Evolutionary conservation across 1,140 invertebrate genomes (phyloP), one percentile per base, ranked within the genome.

Genomic region (Sycophaga agraensis): DNA sequence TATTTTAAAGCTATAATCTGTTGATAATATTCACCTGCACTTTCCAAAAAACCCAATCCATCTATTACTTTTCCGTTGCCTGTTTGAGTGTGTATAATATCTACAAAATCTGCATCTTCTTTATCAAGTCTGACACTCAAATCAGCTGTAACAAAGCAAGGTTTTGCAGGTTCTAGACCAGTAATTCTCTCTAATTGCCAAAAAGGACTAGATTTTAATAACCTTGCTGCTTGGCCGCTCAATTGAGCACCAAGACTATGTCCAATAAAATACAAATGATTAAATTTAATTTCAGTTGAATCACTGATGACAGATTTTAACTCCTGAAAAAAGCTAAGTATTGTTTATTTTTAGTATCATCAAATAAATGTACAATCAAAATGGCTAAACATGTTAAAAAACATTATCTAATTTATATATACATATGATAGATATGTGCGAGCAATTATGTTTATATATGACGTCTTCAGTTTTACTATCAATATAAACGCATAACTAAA

Each of bases 161-260:
- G 87, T 49, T 86, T 84, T 0, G 87, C 87, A n/a, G 87, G 87
- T 72, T 89, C 87, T 39, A 86, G 67, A 24, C 84, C 85, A 73
- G 72, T 74, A 64, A 85, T 81, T 28, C 84, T 73, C 4, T 60
- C 17, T 3, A 79, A 63, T 12, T 11, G 64, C 53, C 53, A 57
- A 42, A 62, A 62, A 14, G 4, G 14, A 45, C 51, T 31, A 24
- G 37, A 8, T 17, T 63, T 63, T 19, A 63, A 16, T 19, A 57
- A 28, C 43, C 51, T n/a, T 5, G 50, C 46, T n/a, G 0, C 85
- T 11, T 59, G 14, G 17, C 31, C 85, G 21, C 79, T 83, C 40
- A 87, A 85, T 17, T 88, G 86, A 8, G 86, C 84, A 0, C 86
- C 86, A 2, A 88, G 73, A 67, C 86, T 87, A 64, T 87, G 86